Conservation (phyloP, 2,888 invertebrate species). For the Drosophila conformis region DNA sequence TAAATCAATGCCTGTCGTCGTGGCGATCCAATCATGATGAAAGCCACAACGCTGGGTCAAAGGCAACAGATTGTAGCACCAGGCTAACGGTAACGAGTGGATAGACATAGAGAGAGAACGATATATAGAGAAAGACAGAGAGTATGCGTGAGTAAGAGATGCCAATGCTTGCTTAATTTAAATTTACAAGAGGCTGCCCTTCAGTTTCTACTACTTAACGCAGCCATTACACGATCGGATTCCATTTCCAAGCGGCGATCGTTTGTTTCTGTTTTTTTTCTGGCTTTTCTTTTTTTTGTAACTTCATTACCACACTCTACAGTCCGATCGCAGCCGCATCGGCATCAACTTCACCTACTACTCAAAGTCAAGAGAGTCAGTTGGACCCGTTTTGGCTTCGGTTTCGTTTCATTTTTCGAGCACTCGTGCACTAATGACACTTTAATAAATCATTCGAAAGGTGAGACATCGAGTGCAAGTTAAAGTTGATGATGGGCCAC, state of each 20-base stretch:
- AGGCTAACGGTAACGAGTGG: slow-evolving; percentile 60
- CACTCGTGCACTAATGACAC: slow-evolving; percentile 83
- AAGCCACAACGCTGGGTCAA: slow-evolving; percentile 67
- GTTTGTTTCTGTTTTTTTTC: slow-evolving; percentile 38
- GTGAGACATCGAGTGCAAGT: slow-evolving; percentile 83
- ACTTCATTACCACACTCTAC: slow-evolving; percentile 80
- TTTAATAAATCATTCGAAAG: slow-evolving; percentile 84
- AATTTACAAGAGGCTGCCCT: slow-evolving; percentile 72
- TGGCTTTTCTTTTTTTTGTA: slow-evolving; percentile 40
- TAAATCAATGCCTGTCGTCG: slow-evolving; percentile 68
- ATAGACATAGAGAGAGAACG: not conserved
- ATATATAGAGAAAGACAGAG: slow-evolving; percentile 20
- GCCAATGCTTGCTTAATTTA: slow-evolving; percentile 70
- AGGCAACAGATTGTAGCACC: slow-evolving; percentile 67
- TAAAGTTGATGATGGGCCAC: slow-evolving; percentile 72
- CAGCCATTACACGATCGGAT: slow-evolving; percentile 78
- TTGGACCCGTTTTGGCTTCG: slow-evolving; percentile 57
- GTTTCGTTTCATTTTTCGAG: slow-evolving; percentile 78
- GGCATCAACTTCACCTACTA: slow-evolving; percentile 48
- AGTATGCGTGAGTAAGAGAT: slow-evolving; percentile 1
- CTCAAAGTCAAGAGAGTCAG: slow-evolving; percentile 60
- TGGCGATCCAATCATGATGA: slow-evolving; percentile 64
- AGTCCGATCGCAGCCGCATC: slow-evolving; percentile 32
- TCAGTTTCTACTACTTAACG: slow-evolving; percentile 78
- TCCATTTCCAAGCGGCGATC: slow-evolving; percentile 59